These are phyloP conservation scores for Pseudomyrmex dendroicus DNA, from an alignment of 1,140 invertebrate species.

Conservation along the genomic window DNA sequence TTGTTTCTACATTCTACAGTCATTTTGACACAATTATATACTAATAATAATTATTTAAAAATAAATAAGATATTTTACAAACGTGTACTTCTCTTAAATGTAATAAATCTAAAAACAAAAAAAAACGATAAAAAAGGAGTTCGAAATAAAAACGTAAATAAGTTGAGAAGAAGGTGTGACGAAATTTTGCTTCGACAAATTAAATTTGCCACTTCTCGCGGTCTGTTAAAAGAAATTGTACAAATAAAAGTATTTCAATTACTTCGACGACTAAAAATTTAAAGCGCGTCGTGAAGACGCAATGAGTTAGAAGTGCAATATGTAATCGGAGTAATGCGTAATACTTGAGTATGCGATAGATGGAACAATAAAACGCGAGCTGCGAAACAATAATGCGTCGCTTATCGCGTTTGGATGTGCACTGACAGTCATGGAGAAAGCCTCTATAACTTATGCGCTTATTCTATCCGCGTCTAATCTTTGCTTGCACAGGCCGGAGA, in stretches of 20 bases:
- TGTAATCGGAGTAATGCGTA: neutral
- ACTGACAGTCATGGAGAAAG: slow-evolving; percentile 48
- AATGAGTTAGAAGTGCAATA: neutral
- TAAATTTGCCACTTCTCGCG: neutral
- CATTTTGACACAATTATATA: too few relatives aligned
- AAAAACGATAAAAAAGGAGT: neutral
- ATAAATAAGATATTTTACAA: neutral
- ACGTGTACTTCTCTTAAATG: too few relatives aligned
- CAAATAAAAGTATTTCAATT: neutral
- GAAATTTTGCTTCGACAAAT: neutral
- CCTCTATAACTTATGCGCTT: slow-evolving; percentile 54
- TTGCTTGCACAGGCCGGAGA: slow-evolving; percentile 46
- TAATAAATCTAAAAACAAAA: neutral
- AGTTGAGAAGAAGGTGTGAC: neutral
- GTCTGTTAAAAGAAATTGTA: neutral
- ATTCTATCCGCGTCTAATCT: slow-evolving; percentile 65
- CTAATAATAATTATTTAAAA: too few relatives aligned
- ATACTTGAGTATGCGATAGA: neutral
- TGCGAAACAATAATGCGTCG: slow-evolving; percentile 29
- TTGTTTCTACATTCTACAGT: neutral
- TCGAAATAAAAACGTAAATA: neutral
- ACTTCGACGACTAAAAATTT: neutral
- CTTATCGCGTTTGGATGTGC: slow-evolving; percentile 21
- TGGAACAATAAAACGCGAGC: slow-evolving; percentile 9
- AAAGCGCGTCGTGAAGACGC: too few relatives aligned